These are phyloP conservation scores for Podarcis cretensis DNA, from an alignment of 2,113 vertebrate species.

Conservation along the genomic window DNA sequence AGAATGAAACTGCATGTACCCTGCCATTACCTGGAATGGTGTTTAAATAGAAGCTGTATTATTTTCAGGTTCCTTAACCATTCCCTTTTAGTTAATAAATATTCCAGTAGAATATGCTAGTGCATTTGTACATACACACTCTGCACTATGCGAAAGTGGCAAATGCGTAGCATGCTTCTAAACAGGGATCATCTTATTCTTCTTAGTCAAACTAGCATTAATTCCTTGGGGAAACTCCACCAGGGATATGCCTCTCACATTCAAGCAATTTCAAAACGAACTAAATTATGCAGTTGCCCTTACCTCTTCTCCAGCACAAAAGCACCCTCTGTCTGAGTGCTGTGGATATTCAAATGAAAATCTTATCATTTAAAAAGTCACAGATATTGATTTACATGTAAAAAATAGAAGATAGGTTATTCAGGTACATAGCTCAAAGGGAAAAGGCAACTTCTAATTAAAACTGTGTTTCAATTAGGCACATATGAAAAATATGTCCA, in stretches of 20 bases:
- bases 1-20: background rate
- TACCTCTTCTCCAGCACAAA: conserved; percentile 14
- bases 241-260: background rate
- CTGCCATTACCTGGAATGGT: background rate
- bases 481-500: background rate
- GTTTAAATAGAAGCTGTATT: background rate
- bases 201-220: background rate
- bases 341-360: conserved; percentile 22
- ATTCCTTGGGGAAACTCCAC: background rate
- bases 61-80: background rate
- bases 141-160: background rate
- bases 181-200: background rate
- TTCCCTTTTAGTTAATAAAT: background rate
- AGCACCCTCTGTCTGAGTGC: conserved; percentile 56
- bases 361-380: background rate
- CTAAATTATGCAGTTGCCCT: background rate
- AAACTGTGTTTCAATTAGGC: background rate
- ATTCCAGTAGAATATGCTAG: background rate
- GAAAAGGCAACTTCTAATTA: background rate
- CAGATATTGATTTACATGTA: background rate
- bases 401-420: background rate
- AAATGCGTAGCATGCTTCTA: background rate
- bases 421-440: background rate
- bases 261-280: background rate
- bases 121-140: background rate